Conservation (phyloP, 2,888 invertebrate species). For the Xylocampa areola region DNA sequence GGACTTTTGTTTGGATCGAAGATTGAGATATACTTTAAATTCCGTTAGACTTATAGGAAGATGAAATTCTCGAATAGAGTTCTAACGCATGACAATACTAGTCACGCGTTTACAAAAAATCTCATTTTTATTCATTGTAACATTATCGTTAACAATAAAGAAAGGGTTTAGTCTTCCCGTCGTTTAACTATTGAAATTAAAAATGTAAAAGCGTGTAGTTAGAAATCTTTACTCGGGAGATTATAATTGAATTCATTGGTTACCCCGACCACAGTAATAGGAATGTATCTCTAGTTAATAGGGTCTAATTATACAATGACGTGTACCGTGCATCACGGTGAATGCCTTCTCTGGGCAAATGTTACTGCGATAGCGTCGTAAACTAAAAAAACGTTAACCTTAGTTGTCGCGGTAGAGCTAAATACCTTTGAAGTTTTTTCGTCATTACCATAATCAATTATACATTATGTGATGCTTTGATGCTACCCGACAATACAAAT, state of each 20-base stretch:
- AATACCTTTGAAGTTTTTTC: constrained; percentile 13
- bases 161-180: too few species aligned
- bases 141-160: too few species aligned
- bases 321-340: not conserved
- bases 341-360: not conserved
- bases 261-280: not conserved
- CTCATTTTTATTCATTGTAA: too few species aligned
- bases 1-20: too few species aligned
- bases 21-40: too few species aligned
- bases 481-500: not conserved
- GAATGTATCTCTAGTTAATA: not conserved
- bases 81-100: too few species aligned
- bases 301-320: constrained; percentile 1
- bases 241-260: not conserved
- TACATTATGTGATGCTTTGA: constrained; percentile 32
- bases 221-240: not conserved
- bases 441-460: constrained; percentile 45
- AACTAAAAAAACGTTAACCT: constrained; percentile 19
- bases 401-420: not conserved
- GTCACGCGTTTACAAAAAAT: too few species aligned
- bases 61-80: too few species aligned
- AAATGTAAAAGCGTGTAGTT: too few species aligned
- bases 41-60: too few species aligned
- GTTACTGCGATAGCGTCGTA: not conserved
- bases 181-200: too few species aligned